phyloP scores from a whole-genome alignment of 2,888 invertebrate species.

The Beris morrisii region DNA sequence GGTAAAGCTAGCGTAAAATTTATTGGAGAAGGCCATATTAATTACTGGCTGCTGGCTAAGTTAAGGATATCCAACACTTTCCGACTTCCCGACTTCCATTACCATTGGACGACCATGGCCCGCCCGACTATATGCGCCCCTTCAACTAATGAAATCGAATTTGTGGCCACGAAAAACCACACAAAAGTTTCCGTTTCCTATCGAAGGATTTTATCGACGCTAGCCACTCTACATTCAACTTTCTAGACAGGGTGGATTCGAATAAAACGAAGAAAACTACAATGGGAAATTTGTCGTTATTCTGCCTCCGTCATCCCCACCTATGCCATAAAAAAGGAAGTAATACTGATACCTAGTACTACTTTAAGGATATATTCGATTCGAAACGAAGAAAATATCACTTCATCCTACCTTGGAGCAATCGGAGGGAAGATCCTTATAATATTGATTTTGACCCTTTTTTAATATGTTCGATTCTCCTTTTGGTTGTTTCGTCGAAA shows the following conservation, averaged over 20 bases:
- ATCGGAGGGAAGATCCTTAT: too few species aligned
- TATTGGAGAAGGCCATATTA: slow-evolving; percentile 15
- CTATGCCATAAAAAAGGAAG: too few species aligned
- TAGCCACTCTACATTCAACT: slow-evolving; percentile 23
- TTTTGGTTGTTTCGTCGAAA: too few species aligned
- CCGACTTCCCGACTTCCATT: slow-evolving; percentile 8
- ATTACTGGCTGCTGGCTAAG: slow-evolving; percentile 15
- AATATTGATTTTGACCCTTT: too few species aligned
- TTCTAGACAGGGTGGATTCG: slow-evolving; percentile 18
- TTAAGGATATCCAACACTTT: slow-evolving; percentile 8
- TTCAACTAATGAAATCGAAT: slow-evolving; percentile 27
- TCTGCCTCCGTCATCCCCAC: too few species aligned
- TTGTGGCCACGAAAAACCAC: slow-evolving; percentile 20
- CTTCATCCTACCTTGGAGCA: too few species aligned
- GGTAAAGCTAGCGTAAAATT: slow-evolving; percentile 7
- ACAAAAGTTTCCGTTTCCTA: slow-evolving; percentile 27
- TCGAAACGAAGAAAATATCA: too few species aligned
- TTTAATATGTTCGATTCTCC: too few species aligned
- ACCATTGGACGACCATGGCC: background rate
- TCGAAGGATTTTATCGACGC: slow-evolving; percentile 19
- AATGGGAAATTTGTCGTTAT: too few species aligned
- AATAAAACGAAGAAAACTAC: background rate
- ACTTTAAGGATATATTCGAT: too few species aligned
- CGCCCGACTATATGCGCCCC: slow-evolving; percentile 4
- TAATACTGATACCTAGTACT: too few species aligned